Percentiles rank a stretch among this genome's conserved stretches.
phyloP scores from a whole-genome alignment of 2,113 vertebrate species.

The Shinisaurus crocodilurus region DNA sequence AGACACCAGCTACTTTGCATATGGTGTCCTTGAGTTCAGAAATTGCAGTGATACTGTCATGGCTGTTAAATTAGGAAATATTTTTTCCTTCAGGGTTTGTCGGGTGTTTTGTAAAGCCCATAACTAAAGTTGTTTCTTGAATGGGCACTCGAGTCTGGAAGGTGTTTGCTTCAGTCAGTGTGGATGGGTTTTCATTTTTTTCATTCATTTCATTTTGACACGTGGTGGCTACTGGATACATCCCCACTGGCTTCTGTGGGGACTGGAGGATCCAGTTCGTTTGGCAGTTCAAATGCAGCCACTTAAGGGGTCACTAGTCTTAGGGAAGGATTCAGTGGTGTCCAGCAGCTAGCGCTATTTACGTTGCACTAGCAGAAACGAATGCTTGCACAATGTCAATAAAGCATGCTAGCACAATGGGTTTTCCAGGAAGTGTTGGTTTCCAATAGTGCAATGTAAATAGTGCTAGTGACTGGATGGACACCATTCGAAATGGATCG shows the following conservation, averaged over 20 bases:
- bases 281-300: constrained; percentile 1
- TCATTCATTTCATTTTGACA: too few relatives aligned
- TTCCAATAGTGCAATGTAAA: too few relatives aligned
- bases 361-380: too few relatives aligned
- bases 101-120: neutral
- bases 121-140: neutral
- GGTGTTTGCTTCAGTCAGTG: neutral
- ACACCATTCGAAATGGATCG: too few relatives aligned
- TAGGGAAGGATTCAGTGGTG: neutral
- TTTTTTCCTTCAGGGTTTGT: neutral
- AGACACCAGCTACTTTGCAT: neutral
- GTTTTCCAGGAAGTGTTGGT: too few relatives aligned
- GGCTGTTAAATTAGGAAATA: neutral
- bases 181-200: neutral
- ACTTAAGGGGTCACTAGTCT: neutral
- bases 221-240: neutral
- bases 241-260: neutral
- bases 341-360: neutral
- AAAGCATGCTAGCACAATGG: too few relatives aligned
- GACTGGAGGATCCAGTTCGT: neutral
- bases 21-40: neutral
- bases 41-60: neutral
- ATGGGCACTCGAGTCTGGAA: neutral
- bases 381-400: too few relatives aligned
- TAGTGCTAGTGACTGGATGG: too few relatives aligned